Evolutionary conservation across 37 sponge, comb jelly and placozoan species (phyloP).

Genomic region (Bolinopsis microptera): DNA sequence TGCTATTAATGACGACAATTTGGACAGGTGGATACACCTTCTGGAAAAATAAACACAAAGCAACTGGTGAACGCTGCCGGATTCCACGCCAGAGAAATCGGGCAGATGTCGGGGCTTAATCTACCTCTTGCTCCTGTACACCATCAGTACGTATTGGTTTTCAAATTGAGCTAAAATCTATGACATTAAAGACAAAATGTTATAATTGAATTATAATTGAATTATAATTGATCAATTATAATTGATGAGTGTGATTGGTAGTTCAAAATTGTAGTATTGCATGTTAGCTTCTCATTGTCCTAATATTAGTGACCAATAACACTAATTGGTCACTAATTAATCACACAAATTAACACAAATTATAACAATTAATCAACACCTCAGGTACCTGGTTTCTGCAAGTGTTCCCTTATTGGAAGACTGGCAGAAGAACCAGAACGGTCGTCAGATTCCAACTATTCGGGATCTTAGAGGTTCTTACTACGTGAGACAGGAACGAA

Average conservation of each 20-base stretch:
- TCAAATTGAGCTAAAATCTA: neutral
- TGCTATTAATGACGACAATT: neutral
- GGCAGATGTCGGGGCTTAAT: slow-evolving; percentile 52
- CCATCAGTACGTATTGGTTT: slow-evolving; percentile 66
- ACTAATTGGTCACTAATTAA: too few relatives aligned
- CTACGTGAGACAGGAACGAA: slow-evolving; percentile 61
- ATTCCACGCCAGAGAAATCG: slow-evolving; percentile 67
- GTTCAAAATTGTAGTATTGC: too few relatives aligned
- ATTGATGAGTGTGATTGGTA: too few relatives aligned
- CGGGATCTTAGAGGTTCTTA: slow-evolving; percentile 69
- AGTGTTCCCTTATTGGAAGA: slow-evolving; percentile 19
- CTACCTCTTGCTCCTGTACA: slow-evolving; percentile 67
- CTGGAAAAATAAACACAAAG: neutral
- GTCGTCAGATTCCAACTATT: slow-evolving; percentile 47
- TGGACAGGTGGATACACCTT: slow-evolving; percentile 40
- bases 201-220: too few relatives aligned
- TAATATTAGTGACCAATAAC: too few relatives aligned
- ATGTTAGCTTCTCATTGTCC: too few relatives aligned
- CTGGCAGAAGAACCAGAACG: neutral
- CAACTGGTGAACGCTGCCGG: slow-evolving; percentile 70
- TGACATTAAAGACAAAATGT: too few relatives aligned
- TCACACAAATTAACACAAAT: too few relatives aligned
- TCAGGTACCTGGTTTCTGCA: slow-evolving; percentile 23
- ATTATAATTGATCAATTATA: too few relatives aligned
- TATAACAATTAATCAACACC: too few relatives aligned